A percentile compares a stretch with the other conserved stretches of the same genome.
Evolutionary conservation across 2,797 vertebrate genomes (phyloP).

Genomic region (Sitta carolinensis): DNA sequence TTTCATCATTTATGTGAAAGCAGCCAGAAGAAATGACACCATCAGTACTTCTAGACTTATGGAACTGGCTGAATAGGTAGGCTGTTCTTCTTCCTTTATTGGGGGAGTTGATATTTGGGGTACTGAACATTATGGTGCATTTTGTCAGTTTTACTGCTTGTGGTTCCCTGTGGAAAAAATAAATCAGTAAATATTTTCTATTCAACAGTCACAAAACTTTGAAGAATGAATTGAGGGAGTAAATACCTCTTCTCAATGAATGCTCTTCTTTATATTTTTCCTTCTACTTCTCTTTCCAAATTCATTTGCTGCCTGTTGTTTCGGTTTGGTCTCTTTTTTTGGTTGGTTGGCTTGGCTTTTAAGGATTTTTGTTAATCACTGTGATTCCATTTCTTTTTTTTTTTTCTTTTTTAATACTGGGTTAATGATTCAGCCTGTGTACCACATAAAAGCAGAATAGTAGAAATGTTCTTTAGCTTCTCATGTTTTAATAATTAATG

Average conservation of each 20-base stretch:
- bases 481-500: neutral
- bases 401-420: neutral
- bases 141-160: neutral
- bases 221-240: neutral
- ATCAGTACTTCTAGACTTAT: neutral
- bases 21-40: neutral
- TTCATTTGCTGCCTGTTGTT: neutral
- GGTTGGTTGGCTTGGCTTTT: neutral
- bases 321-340: neutral
- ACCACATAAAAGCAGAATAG: neutral
- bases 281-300: neutral
- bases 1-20: neutral
- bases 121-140: neutral
- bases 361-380: neutral
- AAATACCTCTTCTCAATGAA: neutral
- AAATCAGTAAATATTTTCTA: neutral
- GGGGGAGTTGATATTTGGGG: neutral
- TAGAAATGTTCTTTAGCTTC: neutral
- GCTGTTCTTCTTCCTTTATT: neutral
- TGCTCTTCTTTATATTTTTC: neutral
- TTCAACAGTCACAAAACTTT: neutral
- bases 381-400: neutral
- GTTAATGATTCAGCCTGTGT: neutral
- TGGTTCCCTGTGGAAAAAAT: neutral
- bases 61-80: neutral